Percentiles rank a stretch among this genome's conserved stretches.
Conservation (phyloP, 2,888 invertebrate genomes). For the Keiferia lycopersicella region DNA sequence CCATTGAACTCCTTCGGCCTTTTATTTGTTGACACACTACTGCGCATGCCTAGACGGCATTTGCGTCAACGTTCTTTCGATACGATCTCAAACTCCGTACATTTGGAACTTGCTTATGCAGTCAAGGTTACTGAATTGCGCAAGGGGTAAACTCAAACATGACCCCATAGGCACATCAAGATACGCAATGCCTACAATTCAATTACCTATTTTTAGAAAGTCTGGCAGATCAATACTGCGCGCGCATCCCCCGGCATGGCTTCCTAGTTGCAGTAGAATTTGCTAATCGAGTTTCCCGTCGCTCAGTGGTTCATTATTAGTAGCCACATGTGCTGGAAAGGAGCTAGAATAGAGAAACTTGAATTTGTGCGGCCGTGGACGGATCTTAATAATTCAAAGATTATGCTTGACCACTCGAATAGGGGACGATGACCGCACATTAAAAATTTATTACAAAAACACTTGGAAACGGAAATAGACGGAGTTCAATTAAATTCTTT, state of each 20-base stretch:
- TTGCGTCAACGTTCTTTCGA: background rate
- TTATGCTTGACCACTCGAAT: background rate
- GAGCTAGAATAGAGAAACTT: background rate
- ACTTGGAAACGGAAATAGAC: background rate
- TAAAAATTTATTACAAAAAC: constrained; percentile 16
- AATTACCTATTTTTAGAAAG: constrained; percentile 21
- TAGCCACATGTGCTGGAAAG: background rate
- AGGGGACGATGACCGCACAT: constrained; percentile 3
- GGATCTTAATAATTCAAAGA: background rate
- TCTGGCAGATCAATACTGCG: constrained; percentile 65
- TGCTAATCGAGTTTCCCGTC: background rate
- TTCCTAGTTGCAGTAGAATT: constrained; percentile 41
- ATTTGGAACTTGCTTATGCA: background rate
- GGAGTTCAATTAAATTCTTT: background rate
- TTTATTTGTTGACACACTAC: background rate
- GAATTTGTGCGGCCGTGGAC: background rate
- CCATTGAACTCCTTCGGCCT: background rate
- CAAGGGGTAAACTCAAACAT: background rate
- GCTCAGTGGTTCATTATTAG: background rate
- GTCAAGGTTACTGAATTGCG: background rate
- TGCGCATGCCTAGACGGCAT: constrained; percentile 15
- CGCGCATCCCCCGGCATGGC: constrained; percentile 66
- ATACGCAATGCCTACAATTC: constrained; percentile 18
- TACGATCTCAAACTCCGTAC: background rate
- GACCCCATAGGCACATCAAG: background rate